Evolutionary conservation across 2,113 vertebrate species (phyloP), one percentile per base, ranked within the genome.

Genomic region (Lycocorax pyrrhopterus): DNA sequence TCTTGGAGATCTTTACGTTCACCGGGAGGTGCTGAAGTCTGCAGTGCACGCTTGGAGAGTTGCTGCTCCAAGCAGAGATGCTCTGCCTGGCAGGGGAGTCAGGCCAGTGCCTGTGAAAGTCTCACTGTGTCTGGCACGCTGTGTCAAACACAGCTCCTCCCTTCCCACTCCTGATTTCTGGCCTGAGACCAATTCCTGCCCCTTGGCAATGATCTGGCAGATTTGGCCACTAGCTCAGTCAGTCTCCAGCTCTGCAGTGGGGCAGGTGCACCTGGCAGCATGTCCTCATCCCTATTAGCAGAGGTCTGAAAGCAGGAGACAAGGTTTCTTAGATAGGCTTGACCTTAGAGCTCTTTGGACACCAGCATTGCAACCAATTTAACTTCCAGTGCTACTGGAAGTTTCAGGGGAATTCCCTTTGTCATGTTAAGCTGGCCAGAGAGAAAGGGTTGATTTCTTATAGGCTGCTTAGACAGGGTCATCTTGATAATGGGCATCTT

Each of bases 191-290:
- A 26, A 16, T 43, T 89, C 23, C 60, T 46, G 33, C 41, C 56
- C 1, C 0, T 22, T 39, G 52, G 32, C 4, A 1, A 17, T 32
- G n/a, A n/a, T 26, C 16, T 41, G 67, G 37, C 1, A 2, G 30
- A 13, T 86, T 63, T 76, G 80, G 55, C 37, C 76, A 35, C 58
- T 52, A 1, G 26, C 41, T 75, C 2, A 1, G 18, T 55, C 67
- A 64, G 53, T 37, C 39, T 55, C 44, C 32, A 62, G 51, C 43
- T 80, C 33, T 53, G 44, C 55, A 35, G 16, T 15, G 39, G 25
- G 23, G 56, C 64, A 49, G 58, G 12, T 60, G 32, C 32, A 25
- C 43, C 37, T 53, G 53, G 41, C 58, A 73, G 58, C 44, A 12
- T 0, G 1, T 52, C 35, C 58, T 79, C 66, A 16, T 59, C 49